phyloP scores from a whole-genome alignment of 2,113 vertebrate genomes.

The Tricholaema leucomelas region DNA sequence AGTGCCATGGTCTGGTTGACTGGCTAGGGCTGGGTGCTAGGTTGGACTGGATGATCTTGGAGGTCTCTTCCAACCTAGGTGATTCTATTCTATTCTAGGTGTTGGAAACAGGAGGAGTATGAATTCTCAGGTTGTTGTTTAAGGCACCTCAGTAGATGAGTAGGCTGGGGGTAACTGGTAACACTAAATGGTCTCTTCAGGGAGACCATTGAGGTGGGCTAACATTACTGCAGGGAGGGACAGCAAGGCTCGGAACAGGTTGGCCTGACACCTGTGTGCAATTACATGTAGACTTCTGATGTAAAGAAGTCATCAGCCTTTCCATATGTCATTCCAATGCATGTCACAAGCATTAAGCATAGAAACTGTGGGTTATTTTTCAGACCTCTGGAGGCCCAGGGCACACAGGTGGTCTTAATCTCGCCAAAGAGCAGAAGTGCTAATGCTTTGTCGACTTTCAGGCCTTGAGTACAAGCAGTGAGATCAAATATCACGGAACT shows the following conservation, averaged over 20 bases:
- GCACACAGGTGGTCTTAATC: background rate
- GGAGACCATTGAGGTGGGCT: background rate
- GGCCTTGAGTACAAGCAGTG: background rate
- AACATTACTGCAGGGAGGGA: background rate
- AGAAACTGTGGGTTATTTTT: background rate
- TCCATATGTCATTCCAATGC: background rate
- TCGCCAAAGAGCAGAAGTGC: background rate
- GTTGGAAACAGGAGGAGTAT: background rate
- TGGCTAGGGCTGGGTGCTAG: too few species aligned
- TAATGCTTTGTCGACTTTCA: background rate
- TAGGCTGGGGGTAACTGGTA: background rate
- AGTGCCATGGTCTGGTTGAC: too few species aligned
- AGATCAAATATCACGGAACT: background rate
- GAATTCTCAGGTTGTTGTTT: background rate
- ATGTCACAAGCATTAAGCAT: background rate
- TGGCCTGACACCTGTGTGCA: background rate
- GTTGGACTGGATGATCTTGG: too few species aligned
- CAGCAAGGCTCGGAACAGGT: background rate
- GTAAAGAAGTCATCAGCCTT: background rate
- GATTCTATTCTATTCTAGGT: too few species aligned
- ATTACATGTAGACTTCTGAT: background rate
- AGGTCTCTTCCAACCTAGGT: too few species aligned
- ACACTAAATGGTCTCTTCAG: background rate
- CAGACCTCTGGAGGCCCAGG: background rate
- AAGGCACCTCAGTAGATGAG: background rate